Percentiles rank a stretch among this genome's conserved stretches.
Conservation (phyloP, 2,797 vertebrate genomes). For the Peromyscus attwateri region DNA sequence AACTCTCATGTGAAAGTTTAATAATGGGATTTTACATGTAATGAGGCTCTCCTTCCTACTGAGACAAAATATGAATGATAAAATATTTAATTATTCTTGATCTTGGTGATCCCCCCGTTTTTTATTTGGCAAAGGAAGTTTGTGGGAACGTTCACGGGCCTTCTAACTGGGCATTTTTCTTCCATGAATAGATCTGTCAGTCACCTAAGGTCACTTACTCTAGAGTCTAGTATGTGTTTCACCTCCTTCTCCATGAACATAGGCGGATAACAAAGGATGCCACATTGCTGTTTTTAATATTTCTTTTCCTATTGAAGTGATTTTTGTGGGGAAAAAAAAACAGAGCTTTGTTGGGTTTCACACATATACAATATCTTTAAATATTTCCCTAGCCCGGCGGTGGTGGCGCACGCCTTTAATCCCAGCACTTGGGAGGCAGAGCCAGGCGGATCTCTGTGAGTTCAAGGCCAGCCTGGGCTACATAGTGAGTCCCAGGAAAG, state of each 20-base stretch:
- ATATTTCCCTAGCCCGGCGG: neutral
- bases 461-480: too few species aligned
- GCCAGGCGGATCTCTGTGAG: too few species aligned
- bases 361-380: neutral
- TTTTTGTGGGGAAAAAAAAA: neutral
- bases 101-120: neutral
- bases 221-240: neutral
- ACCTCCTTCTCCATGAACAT: neutral
- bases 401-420: too few species aligned
- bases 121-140: neutral
- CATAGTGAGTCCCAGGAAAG: too few species aligned
- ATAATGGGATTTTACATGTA: neutral
- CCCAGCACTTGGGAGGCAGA: too few species aligned
- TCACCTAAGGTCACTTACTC: neutral
- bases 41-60: neutral
- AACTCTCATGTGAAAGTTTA: neutral
- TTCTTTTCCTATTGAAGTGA: neutral
- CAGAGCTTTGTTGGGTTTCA: neutral
- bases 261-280: neutral
- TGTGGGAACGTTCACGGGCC: neutral
- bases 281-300: neutral
- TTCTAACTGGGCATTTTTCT: neutral
- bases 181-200: neutral
- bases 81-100: conserved; percentile 3
- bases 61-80: conserved; percentile 1